phyloP scores from a whole-genome alignment of 2,888 invertebrate genomes.

The Nysson spinosus region DNA sequence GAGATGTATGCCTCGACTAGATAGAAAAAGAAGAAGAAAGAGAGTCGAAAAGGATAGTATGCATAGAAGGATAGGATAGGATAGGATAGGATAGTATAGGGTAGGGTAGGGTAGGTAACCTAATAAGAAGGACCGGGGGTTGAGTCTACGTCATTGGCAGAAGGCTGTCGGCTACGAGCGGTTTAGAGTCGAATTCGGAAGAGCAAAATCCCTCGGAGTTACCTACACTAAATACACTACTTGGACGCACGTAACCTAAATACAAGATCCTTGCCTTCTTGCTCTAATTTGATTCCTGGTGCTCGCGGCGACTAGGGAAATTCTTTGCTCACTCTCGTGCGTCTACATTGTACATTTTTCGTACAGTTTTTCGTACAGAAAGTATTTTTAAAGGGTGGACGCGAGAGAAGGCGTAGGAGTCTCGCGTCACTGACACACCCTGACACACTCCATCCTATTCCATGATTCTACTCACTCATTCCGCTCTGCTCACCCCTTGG shows the following conservation, averaged over 20 bases:
- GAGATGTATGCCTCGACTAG: slow-evolving; percentile 60
- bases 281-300: background rate
- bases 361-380: slow-evolving; percentile 43
- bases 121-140: slow-evolving; percentile 70
- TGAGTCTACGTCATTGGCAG: slow-evolving; percentile 76
- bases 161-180: slow-evolving; percentile 71
- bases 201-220: slow-evolving; percentile 66
- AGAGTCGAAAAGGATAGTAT: slow-evolving; percentile 52
- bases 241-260: slow-evolving; percentile 46
- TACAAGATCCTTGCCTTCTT: slow-evolving; percentile 22
- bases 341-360: slow-evolving; percentile 21
- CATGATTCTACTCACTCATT: slow-evolving; percentile 69
- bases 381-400: slow-evolving; percentile 39
- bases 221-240: slow-evolving; percentile 39
- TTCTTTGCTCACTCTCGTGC: slow-evolving; percentile 30
- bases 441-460: slow-evolving; percentile 71
- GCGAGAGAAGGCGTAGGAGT: slow-evolving; percentile 56
- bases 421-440: slow-evolving; percentile 65
- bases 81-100: slow-evolving; percentile 73
- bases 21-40: slow-evolving; percentile 41
- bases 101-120: slow-evolving; percentile 74
- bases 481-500: slow-evolving; percentile 68
- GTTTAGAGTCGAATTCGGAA: slow-evolving; percentile 74
- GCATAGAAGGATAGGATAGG: slow-evolving; percentile 73
- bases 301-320: slow-evolving; percentile 8